A percentile compares a stretch with the other conserved stretches of the same genome.
Evolutionary conservation across 1,140 invertebrate species (phyloP).

Genomic region (Melitaea cinxia): DNA sequence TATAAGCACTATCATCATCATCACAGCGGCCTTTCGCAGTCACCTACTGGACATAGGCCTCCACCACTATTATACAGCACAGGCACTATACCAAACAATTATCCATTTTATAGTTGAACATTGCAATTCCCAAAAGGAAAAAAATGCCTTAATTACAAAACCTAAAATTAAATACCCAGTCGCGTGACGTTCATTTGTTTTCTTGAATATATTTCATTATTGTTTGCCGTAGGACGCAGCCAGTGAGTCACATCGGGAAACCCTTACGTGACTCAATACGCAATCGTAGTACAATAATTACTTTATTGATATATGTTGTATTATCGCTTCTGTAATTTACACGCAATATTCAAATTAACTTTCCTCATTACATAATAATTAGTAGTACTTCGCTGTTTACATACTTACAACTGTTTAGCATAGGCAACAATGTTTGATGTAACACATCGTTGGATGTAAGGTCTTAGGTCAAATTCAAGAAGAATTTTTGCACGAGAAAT

Average conservation of each 20-base stretch:
- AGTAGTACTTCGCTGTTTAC: neutral
- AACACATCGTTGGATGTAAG: too few relatives aligned
- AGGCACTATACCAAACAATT: neutral
- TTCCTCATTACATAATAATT: conserved; percentile 19
- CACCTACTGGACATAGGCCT: too few relatives aligned
- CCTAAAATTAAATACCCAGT: conserved; percentile 19
- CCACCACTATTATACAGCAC: too few relatives aligned
- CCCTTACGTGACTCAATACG: conserved; percentile 67
- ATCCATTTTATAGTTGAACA: conserved; percentile 13
- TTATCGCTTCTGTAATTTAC: conserved; percentile 29
- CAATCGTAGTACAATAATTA: conserved; percentile 54
- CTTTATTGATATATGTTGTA: conserved; percentile 39
- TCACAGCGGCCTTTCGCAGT: too few relatives aligned
- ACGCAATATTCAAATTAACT: conserved; percentile 33
- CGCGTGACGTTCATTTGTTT: conserved; percentile 33
- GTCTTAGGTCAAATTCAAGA: neutral
- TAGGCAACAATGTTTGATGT: neutral
- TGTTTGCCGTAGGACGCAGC: conserved; percentile 23
- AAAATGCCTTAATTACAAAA: conserved; percentile 17
- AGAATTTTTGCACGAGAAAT: conserved; percentile 1
- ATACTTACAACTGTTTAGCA: neutral
- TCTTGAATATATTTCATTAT: conserved; percentile 44
- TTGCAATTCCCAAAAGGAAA: neutral
- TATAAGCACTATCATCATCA: too few relatives aligned
- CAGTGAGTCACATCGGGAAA: conserved; percentile 63